A percentile compares a stretch with the other conserved stretches of the same genome.
Evolutionary conservation across 1,140 invertebrate species (phyloP).

Genomic region (Platyscapa corneri): DNA sequence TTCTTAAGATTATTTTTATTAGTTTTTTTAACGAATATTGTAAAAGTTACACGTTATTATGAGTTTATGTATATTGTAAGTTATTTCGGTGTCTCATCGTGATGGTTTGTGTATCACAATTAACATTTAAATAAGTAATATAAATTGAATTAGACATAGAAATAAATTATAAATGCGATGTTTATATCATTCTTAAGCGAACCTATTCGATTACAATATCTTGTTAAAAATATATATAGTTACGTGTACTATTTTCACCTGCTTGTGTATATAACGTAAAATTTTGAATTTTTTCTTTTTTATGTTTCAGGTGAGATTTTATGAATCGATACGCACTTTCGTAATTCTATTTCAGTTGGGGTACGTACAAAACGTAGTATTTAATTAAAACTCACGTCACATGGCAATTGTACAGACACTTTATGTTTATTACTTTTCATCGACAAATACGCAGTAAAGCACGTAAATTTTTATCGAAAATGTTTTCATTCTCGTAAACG

Average conservation of each 20-base stretch:
- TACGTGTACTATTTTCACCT: no score
- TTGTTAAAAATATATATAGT: no score
- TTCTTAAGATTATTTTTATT: neutral
- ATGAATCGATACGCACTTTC: neutral
- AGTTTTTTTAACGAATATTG: neutral
- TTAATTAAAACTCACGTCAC: neutral
- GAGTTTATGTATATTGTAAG: no score
- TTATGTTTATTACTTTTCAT: neutral
- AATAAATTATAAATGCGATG: no score
- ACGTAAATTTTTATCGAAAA: neutral
- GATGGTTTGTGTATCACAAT: no score
- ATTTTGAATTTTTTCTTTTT: neutral
- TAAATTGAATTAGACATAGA: no score
- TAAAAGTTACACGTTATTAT: neutral
- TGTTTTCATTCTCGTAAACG: neutral
- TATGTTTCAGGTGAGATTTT: slow-evolving; percentile 36
- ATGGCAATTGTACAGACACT: neutral
- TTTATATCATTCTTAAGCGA: no score
- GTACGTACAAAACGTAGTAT: neutral
- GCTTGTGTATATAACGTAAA: no score
- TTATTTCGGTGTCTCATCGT: no score
- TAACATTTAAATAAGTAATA: no score
- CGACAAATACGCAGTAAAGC: neutral
- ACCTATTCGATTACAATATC: no score
- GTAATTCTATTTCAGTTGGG: neutral